phyloP scores from a whole-genome alignment of 2,888 invertebrate species.

The Emesis furor region DNA sequence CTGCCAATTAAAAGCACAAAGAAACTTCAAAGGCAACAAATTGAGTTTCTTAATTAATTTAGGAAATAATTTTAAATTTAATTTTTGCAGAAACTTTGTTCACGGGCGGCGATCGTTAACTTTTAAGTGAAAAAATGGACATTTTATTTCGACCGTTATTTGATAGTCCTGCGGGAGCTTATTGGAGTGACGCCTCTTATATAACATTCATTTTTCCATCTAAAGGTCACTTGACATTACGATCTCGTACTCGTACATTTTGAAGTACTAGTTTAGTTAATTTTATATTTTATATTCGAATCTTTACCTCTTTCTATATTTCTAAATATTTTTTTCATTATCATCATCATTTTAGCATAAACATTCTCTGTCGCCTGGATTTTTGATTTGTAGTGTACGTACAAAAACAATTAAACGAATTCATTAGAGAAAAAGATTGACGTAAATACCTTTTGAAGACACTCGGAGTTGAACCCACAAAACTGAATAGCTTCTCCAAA shows the following conservation, averaged over 20 bases:
- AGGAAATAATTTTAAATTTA: conserved; percentile 5
- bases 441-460: too few relatives aligned
- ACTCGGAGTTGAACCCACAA: too few relatives aligned
- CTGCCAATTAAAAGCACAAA: conserved; percentile 16
- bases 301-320: not conserved
- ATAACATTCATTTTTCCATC: not conserved
- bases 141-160: not conserved
- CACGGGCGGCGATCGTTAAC: not conserved
- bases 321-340: too few relatives aligned
- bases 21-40: conserved; percentile 14
- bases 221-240: conserved; percentile 4
- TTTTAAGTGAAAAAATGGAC: conserved; percentile 15
- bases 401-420: too few relatives aligned
- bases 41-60: conserved; percentile 20
- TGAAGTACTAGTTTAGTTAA: not conserved
- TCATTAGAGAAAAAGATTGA: too few relatives aligned
- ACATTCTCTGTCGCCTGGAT: too few relatives aligned
- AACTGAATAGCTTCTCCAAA: too few relatives aligned
- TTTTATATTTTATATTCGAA: not conserved
- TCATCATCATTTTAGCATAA: too few relatives aligned
- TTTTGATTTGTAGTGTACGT: too few relatives aligned
- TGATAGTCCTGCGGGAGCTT: not conserved
- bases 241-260: not conserved
- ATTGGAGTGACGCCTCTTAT: not conserved
- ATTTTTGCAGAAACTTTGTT: conserved; percentile 12